phyloP scores from a whole-genome alignment of 2,888 invertebrate species.

The Macaria notata region DNA sequence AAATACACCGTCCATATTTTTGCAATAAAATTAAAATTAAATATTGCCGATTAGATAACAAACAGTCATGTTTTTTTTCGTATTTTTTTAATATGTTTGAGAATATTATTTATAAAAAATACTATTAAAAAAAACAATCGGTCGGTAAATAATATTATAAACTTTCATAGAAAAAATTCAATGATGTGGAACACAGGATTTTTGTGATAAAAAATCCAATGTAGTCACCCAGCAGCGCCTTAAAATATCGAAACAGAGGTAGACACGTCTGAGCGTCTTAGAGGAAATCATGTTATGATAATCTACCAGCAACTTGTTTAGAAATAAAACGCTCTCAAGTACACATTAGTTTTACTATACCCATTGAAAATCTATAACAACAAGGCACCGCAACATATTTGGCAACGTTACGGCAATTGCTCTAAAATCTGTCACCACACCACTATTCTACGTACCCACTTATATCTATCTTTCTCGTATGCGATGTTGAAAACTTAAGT shows the following conservation, averaged over 20 bases:
- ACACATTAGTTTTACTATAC: background rate
- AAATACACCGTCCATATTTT: too few relatives aligned
- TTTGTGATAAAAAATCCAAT: too few relatives aligned
- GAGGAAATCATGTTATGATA: slow-evolving; percentile 15
- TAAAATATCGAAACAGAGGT: background rate
- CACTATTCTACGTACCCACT: slow-evolving; percentile 14
- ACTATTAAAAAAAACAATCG: too few relatives aligned
- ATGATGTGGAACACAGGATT: too few relatives aligned
- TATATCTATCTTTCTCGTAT: slow-evolving; percentile 17
- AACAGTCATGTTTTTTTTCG: too few relatives aligned
- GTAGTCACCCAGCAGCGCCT: too few relatives aligned
- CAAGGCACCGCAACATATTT: slow-evolving; percentile 1
- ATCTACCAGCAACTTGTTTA: slow-evolving; percentile 7
- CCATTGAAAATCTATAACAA: slow-evolving; percentile 6
- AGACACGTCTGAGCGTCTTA: slow-evolving; percentile 16
- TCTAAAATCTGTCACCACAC: slow-evolving; percentile 8
- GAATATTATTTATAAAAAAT: too few relatives aligned
- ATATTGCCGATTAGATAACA: too few relatives aligned
- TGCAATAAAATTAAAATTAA: too few relatives aligned
- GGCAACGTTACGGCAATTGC: slow-evolving; percentile 5
- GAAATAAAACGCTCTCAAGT: background rate
- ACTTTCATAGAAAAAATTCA: too few relatives aligned
- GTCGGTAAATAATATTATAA: too few relatives aligned
- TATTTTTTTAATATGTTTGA: too few relatives aligned
- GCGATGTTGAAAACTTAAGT: slow-evolving; percentile 26